Conservation (phyloP, 2,797 vertebrate genomes). For the Sebastes melanostomus region DNA sequence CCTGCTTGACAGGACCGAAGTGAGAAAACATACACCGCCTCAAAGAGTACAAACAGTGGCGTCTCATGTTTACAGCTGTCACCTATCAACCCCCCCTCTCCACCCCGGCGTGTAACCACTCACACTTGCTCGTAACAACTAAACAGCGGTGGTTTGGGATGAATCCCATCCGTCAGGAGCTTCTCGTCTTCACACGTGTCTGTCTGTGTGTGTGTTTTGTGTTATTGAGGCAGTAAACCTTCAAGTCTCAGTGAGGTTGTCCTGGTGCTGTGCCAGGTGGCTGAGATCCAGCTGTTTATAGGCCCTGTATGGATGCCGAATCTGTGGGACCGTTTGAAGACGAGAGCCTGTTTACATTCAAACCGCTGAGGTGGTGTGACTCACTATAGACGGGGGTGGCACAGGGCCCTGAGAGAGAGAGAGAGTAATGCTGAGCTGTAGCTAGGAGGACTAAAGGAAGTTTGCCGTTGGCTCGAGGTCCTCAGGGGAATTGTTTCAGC, state of each 20-base stretch:
- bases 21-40: slow-evolving; percentile 59
- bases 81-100: slow-evolving; percentile 22
- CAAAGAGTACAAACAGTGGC: slow-evolving; percentile 63
- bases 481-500: slow-evolving; percentile 74
- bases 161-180: slow-evolving; percentile 41
- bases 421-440: slow-evolving; percentile 5
- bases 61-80: slow-evolving; percentile 65
- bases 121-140: slow-evolving; percentile 56
- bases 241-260: slow-evolving; percentile 25
- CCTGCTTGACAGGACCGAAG: slow-evolving; percentile 37
- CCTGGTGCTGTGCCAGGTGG: slow-evolving; percentile 64
- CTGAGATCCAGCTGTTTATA: slow-evolving; percentile 61
- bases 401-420: slow-evolving; percentile 14
- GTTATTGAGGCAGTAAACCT: slow-evolving; percentile 59
- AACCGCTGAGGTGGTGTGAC: slow-evolving; percentile 62
- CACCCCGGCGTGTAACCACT: slow-evolving; percentile 15
- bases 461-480: slow-evolving; percentile 59
- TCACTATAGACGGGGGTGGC: slow-evolving; percentile 29
- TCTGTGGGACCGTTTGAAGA: slow-evolving; percentile 57
- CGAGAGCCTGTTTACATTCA: slow-evolving; percentile 71
- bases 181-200: slow-evolving; percentile 52
- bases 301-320: slow-evolving; percentile 24
- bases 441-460: slow-evolving; percentile 70
- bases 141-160: slow-evolving; percentile 45
- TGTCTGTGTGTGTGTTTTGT: slow-evolving; percentile 49